Base-by-base conservation (phyloP, 2,888 invertebrate species). In the Molorchus minor region DNA sequence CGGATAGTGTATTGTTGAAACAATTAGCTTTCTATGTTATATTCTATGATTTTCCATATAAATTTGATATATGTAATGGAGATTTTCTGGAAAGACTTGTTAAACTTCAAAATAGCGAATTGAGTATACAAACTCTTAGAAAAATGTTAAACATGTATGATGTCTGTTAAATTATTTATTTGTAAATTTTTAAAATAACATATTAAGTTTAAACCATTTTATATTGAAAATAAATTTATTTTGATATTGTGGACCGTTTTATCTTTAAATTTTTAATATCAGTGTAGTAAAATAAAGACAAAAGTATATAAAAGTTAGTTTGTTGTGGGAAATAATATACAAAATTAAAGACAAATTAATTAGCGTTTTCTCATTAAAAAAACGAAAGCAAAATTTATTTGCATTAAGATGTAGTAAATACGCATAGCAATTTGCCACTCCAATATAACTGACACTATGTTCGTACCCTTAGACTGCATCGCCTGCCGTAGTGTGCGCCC, bases 41-140 rank as follows among this genome's bases (percentile, higher is more conserved):
- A 36, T 88, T 84, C 71, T 84, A 87, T 69, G 86, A 87, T 70
- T 76, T 88, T 61, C 85, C 86, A 0, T 82, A 60, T 55, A 66
- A 68, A 61, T 78, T 79, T 25, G 76, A 35, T 5, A 30, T 77
- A 2, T 66, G 82, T 56, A 72, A 73, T 13, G 75, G 73, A 20
- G 67, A 77, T 2, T 65, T 64, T 1, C 72, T 76, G 12, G 68
- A 73, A 56, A 76, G 75, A 8, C 76, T 77, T 17, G 20, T 59
- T 15, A 52, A 63, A 46, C 36, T 67, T 33, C 61, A 60, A 58
- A 62, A 54, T 25, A 51, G 25, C 13, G 21, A 25, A 49, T 53
- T 55, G 19, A 47, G 55, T 62, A 35, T 56, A 10, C 58, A 65
- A 40, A 61, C 61, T 33, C 25, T 65, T 56, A 57, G 56, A 16